A percentile compares a stretch with the other conserved stretches of the same genome.
Evolutionary conservation across 30 jellyfish, hydroid and myxozoan species (phyloP).

Genomic region (Chrysaora quinquecirrha): DNA sequence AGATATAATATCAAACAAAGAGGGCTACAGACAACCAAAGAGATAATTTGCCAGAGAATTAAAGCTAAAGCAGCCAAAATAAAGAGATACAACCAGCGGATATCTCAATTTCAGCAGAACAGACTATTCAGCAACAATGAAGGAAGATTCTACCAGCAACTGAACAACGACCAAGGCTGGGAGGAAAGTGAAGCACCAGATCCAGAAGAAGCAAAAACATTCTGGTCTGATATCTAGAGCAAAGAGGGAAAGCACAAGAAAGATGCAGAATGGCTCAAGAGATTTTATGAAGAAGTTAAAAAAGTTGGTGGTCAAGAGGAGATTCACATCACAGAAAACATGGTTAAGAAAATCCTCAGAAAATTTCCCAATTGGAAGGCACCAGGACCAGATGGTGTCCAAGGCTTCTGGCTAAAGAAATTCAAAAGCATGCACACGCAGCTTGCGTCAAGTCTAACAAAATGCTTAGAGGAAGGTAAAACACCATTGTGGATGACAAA

Average conservation of each 20-base stretch:
- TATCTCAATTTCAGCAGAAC: neutral
- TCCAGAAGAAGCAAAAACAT: neutral
- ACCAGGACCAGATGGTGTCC: too few species aligned
- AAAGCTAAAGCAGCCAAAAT: neutral
- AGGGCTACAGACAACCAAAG: neutral
- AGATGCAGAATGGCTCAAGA: too few species aligned
- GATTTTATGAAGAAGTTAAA: neutral
- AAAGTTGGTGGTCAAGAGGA: slow-evolving; percentile 30
- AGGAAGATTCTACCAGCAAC: slow-evolving; percentile 4
- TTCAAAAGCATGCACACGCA: too few species aligned
- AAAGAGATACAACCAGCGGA: neutral
- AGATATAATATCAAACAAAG: neutral
- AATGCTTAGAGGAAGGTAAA: too few species aligned
- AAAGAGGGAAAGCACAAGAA: too few species aligned
- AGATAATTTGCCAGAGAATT: neutral
- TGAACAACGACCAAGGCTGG: too few species aligned
- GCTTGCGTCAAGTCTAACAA: too few species aligned
- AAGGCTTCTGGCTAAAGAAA: too few species aligned
- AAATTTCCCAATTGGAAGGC: too few species aligned
- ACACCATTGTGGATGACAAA: too few species aligned
- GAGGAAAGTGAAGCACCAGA: neutral
- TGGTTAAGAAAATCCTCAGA: too few species aligned
- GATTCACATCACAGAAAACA: neutral
- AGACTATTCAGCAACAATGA: neutral
- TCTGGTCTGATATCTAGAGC: too few species aligned